A percentile compares a stretch with the other conserved stretches of the same genome.
Conservation (phyloP, 2,797 vertebrate genomes). For the Phataginus tricuspis region DNA sequence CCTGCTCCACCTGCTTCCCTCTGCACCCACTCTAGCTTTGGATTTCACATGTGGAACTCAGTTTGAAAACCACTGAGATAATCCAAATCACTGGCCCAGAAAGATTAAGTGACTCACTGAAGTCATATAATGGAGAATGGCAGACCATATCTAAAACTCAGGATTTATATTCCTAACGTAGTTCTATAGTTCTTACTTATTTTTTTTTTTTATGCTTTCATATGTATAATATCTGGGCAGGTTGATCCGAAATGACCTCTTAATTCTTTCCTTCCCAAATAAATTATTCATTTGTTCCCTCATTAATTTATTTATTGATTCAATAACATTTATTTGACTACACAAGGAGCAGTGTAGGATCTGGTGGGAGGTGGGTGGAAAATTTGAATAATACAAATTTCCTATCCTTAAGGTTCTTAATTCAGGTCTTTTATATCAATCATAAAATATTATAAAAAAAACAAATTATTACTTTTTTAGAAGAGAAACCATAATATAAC, state of each 20-base stretch:
- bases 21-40: not conserved
- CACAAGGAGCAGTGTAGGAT: not conserved
- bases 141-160: not conserved
- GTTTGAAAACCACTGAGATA: slow-evolving; percentile 2
- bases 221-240: not conserved
- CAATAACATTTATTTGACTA: slow-evolving; percentile 23
- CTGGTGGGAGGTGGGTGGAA: not conserved
- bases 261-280: slow-evolving; percentile 42
- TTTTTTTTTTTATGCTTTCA: not conserved
- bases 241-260: slow-evolving; percentile 50
- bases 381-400: slow-evolving; percentile 48
- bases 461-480: slow-evolving; percentile 25
- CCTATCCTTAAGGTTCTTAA: slow-evolving; percentile 32
- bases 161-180: slow-evolving; percentile 39
- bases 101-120: not conserved
- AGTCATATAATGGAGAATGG: not conserved
- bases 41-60: slow-evolving; percentile 4
- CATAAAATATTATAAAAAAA: slow-evolving; percentile 60
- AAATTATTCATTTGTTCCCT: slow-evolving; percentile 19
- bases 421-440: slow-evolving; percentile 37
- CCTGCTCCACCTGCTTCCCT: not conserved
- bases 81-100: not conserved
- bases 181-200: not conserved
- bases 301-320: slow-evolving; percentile 35
- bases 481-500: slow-evolving; percentile 55